Conservation (phyloP, 2,113 vertebrate genomes). For the Chinchilla lanigera region DNA sequence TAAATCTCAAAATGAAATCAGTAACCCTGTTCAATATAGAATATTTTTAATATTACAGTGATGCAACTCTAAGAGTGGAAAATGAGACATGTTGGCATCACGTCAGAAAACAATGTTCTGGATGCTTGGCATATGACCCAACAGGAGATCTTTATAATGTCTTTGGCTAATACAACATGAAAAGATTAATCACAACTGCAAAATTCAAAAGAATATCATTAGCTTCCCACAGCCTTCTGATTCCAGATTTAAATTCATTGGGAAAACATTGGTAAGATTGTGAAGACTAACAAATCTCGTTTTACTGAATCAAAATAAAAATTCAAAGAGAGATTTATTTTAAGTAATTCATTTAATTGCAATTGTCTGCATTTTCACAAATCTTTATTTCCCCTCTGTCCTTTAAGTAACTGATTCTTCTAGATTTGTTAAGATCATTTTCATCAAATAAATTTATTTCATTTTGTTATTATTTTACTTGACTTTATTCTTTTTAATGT, state of each 20-base stretch:
- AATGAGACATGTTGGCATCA: background rate
- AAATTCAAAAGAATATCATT: constrained; percentile 34
- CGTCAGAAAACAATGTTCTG: background rate
- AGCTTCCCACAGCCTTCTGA: background rate
- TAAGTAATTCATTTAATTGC: background rate
- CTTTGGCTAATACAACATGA: background rate
- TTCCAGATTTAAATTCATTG: background rate
- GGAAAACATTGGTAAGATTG: background rate
- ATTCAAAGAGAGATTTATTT: background rate
- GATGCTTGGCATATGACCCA: background rate
- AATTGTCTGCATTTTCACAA: background rate
- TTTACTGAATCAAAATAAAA: constrained; percentile 54
- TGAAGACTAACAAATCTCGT: background rate
- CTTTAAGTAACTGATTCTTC: background rate
- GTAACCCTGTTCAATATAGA: background rate
- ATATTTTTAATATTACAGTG: background rate
- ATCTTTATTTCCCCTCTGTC: background rate
- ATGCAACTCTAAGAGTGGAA: background rate
- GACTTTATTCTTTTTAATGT: background rate
- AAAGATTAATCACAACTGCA: constrained; percentile 36
- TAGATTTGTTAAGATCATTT: background rate
- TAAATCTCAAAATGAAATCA: constrained; percentile 47
- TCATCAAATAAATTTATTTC: background rate
- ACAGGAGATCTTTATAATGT: background rate
- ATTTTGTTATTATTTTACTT: background rate